Percentiles rank a stretch among this genome's conserved stretches.
These are phyloP conservation scores for Telmatherina bonti DNA, from an alignment of 2,797 vertebrate species.

Conservation along the genomic window DNA sequence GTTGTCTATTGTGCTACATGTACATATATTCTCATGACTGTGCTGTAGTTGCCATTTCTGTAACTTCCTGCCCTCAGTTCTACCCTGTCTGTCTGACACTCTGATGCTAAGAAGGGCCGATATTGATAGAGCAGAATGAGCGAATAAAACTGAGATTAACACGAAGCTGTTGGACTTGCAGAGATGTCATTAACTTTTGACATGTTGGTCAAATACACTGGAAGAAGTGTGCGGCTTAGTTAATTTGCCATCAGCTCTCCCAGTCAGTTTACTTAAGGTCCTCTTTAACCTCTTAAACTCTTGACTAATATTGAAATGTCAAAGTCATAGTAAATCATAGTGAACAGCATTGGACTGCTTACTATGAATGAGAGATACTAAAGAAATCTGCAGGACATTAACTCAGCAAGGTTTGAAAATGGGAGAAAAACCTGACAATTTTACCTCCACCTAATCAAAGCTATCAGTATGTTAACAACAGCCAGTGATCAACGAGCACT, in stretches of 20 bases:
- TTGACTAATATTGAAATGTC: background rate
- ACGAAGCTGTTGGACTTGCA: constrained; percentile 22
- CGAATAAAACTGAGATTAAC: constrained; percentile 42
- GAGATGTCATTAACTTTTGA: constrained; percentile 23
- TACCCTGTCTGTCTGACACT: background rate
- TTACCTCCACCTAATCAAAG: background rate
- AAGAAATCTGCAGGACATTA: too few relatives aligned
- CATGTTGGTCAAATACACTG: background rate
- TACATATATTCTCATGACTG: constrained; percentile 4
- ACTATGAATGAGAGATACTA: background rate
- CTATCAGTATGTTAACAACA: background rate
- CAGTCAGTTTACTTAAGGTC: background rate
- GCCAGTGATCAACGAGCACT: background rate
- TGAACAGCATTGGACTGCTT: background rate
- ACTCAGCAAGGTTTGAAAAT: too few relatives aligned
- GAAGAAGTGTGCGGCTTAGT: background rate
- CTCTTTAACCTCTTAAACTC: background rate
- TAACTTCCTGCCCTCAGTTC: constrained; percentile 33
- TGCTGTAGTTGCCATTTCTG: background rate
- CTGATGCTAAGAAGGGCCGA: constrained; percentile 17
- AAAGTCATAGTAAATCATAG: background rate
- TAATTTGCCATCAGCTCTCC: background rate
- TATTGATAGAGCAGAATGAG: constrained; percentile 40
- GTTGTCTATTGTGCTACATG: constrained; percentile 15
- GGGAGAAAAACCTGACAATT: too few relatives aligned